These are phyloP conservation scores for Pseudopipra pipra DNA, from an alignment of 2,113 vertebrate genomes.

Conservation along the genomic window DNA sequence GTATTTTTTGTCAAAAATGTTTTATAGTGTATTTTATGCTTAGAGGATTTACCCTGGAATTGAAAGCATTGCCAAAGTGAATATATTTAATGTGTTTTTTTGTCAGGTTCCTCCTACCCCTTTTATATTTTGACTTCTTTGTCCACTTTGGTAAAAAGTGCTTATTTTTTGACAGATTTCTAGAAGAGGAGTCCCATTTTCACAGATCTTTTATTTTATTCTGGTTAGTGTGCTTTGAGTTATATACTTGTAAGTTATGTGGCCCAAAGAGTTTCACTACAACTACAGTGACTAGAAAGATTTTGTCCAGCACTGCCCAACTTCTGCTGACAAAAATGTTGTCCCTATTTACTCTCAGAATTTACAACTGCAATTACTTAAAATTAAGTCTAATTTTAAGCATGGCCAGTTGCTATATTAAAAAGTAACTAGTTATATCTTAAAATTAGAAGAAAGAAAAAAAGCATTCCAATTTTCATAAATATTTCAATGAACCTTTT, in stretches of 20 bases:
- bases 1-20: fast-evolving
- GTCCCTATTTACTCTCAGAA: neutral
- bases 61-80: neutral
- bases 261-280: neutral
- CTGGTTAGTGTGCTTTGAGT: neutral
- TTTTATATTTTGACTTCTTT: neutral
- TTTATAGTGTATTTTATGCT: neutral
- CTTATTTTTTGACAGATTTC: neutral
- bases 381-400: neutral
- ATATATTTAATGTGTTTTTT: neutral
- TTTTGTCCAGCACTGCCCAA: neutral
- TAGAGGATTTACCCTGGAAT: neutral
- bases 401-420: neutral
- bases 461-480: neutral
- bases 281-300: neutral
- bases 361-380: neutral
- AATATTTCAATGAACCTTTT: neutral
- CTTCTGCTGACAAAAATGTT: neutral
- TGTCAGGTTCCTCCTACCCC: neutral
- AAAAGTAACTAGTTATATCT: neutral
- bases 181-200: neutral
- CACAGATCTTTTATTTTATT: neutral
- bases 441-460: neutral
- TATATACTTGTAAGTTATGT: neutral
- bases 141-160: neutral